A percentile compares a stretch with the other conserved stretches of the same genome.
Conservation (phyloP, 2,888 invertebrate genomes). For the Pollenia amentaria region DNA sequence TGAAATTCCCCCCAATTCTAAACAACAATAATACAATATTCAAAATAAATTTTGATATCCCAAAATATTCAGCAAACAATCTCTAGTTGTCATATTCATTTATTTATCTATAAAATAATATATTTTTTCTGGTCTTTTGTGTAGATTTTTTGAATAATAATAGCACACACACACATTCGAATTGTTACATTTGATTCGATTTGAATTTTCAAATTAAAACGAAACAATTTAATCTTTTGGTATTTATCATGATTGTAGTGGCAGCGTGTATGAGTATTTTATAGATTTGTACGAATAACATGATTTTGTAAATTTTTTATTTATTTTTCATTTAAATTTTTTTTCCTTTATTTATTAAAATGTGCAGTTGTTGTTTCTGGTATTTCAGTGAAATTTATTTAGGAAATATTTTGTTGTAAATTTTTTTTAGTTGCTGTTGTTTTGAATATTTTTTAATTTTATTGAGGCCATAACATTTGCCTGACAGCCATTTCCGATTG, state of each 20-base stretch:
- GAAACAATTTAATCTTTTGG: constrained; percentile 44
- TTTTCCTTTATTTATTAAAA: constrained; percentile 24
- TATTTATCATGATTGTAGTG: constrained; percentile 20
- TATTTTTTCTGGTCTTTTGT: neutral
- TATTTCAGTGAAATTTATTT: constrained; percentile 37
- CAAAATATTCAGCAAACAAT: neutral
- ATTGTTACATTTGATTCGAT: constrained; percentile 15
- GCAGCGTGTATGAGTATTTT: constrained; percentile 14
- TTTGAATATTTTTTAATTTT: constrained; percentile 30
- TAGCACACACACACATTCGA: neutral
- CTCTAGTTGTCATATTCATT: constrained; percentile 23
- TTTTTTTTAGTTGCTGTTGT: constrained; percentile 11
- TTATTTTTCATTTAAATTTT: constrained; percentile 22
- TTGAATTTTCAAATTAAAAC: constrained; percentile 23
- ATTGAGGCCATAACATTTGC: constrained; percentile 67
- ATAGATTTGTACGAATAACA: constrained; percentile 40
- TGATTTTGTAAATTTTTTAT: constrained; percentile 12
- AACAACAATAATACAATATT: neutral
- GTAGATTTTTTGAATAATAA: neutral
- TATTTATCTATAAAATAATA: constrained; percentile 38
- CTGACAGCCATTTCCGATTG: constrained; percentile 66
- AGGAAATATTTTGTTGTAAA: constrained; percentile 52
- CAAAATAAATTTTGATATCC: neutral
- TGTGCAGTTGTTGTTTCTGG: constrained; percentile 26
- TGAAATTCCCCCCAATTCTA: no score